Conservation (phyloP, 2,113 vertebrate species). For the Leuciscus idus region DNA sequence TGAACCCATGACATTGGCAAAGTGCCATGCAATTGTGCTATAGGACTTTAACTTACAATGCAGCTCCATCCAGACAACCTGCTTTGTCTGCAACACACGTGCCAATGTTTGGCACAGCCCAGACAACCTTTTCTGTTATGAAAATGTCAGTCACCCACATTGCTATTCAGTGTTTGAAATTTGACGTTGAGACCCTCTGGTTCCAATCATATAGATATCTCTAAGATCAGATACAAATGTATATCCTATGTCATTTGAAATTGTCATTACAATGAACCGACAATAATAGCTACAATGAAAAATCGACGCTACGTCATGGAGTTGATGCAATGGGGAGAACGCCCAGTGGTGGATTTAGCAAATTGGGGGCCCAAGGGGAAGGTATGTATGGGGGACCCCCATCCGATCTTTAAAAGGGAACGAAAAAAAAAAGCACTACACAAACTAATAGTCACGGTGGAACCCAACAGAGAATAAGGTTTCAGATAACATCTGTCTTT, state of each 20-base stretch:
- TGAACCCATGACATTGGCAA: neutral
- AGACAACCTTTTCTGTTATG: slow-evolving; percentile 3
- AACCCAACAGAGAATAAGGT: no score
- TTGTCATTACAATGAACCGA: neutral
- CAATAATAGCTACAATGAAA: neutral
- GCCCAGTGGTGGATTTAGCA: no score
- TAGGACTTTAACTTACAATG: neutral
- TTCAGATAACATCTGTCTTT: no score
- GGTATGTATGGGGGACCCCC: no score
- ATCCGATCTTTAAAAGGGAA: no score
- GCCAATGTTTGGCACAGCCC: neutral
- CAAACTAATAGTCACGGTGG: no score
- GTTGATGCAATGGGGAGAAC: no score
- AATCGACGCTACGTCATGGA: no score
- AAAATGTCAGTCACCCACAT: slow-evolving; percentile 23
- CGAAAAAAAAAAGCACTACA: no score
- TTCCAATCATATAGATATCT: neutral
- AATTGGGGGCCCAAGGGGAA: no score
- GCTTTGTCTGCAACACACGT: neutral
- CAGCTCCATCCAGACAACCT: neutral
- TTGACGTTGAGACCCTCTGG: neutral
- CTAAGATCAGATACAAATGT: neutral
- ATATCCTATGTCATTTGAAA: neutral
- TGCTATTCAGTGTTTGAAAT: neutral
- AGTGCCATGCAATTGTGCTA: neutral